A percentile compares a stretch with the other conserved stretches of the same genome.
These are phyloP conservation scores for Gnatocerus cornutus DNA, from an alignment of 2,888 invertebrate species.

Conservation along the genomic window DNA sequence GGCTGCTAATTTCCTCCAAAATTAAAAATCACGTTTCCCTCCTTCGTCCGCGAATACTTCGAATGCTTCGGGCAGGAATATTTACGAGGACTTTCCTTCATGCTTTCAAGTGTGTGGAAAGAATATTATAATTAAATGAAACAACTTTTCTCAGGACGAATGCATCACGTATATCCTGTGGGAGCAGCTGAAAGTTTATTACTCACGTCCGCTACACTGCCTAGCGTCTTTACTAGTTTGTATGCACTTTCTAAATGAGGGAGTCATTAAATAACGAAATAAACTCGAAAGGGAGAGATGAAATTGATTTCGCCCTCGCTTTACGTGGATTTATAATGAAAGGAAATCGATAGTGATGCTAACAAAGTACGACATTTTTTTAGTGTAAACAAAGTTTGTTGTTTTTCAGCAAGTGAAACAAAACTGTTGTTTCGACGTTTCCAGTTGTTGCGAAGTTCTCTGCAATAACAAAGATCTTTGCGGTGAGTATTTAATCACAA, in stretches of 20 bases:
- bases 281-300: slow-evolving; percentile 11
- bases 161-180: slow-evolving; percentile 45
- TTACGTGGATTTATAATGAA: slow-evolving; percentile 25
- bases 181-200: slow-evolving; percentile 45
- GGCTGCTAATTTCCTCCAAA: slow-evolving; percentile 36
- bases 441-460: slow-evolving; percentile 3
- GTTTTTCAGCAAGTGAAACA: background rate
- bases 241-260: slow-evolving; percentile 29
- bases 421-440: background rate
- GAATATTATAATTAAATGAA: slow-evolving; percentile 50
- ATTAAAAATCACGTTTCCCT: slow-evolving; percentile 11
- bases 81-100: background rate
- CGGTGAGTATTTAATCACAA: slow-evolving; percentile 21
- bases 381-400: slow-evolving; percentile 1
- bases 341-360: slow-evolving; percentile 14
- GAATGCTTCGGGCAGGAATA: slow-evolving; percentile 12
- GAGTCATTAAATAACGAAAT: slow-evolving; percentile 14
- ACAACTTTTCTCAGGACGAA: slow-evolving; percentile 40
- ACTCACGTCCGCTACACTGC: slow-evolving; percentile 37
- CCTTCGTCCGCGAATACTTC: background rate
- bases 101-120: slow-evolving; percentile 9
- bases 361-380: slow-evolving; percentile 1
- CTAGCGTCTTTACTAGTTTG: slow-evolving; percentile 33
- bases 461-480: slow-evolving; percentile 7
- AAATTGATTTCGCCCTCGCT: slow-evolving; percentile 22